Percentiles rank a stretch among this genome's conserved stretches.
phyloP scores from a whole-genome alignment of 1,140 invertebrate species.

The Neodiprion virginianus region DNA sequence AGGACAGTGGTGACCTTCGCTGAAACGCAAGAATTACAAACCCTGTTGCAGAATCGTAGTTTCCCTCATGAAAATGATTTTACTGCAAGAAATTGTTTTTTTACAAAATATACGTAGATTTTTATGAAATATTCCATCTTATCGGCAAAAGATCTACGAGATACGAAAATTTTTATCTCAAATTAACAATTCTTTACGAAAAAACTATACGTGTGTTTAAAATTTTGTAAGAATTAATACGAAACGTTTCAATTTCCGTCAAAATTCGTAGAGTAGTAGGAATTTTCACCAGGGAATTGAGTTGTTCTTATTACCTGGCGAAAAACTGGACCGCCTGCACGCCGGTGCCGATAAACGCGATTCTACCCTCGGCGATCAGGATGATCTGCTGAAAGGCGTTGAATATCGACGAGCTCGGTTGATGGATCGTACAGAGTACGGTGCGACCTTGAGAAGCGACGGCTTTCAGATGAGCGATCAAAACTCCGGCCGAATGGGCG shows the following conservation, averaged over 20 bases:
- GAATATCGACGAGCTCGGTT: conserved; percentile 94
- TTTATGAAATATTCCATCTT: too few relatives aligned
- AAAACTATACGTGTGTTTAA: too few relatives aligned
- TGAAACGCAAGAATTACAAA: conserved; percentile 43
- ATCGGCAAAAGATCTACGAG: too few relatives aligned
- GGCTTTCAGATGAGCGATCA: conserved; percentile 77
- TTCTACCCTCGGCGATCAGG: conserved; percentile 86
- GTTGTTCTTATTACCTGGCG: conserved; percentile 62
- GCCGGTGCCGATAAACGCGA: conserved; percentile 85
- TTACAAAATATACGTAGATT: too few relatives aligned
- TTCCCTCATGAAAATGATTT: too few relatives aligned
- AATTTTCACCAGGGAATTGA: not conserved
- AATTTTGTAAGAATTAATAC: too few relatives aligned
- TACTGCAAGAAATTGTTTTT: too few relatives aligned
- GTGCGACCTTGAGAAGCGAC: conserved; percentile 78
- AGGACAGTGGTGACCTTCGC: conserved; percentile 79
- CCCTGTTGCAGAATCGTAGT: too few relatives aligned
- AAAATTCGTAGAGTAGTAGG: not conserved
- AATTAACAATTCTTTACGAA: too few relatives aligned
- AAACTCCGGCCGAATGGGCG: conserved; percentile 88
- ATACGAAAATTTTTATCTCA: too few relatives aligned
- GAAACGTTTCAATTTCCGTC: not conserved
- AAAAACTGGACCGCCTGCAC: conserved; percentile 82
- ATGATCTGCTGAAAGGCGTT: conserved; percentile 87
- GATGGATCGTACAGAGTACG: conserved; percentile 95